Evolutionary conservation across 2,113 vertebrate genomes (phyloP), one percentile per base, ranked within the genome.

Genomic region (Nyctibius bracteatus): DNA sequence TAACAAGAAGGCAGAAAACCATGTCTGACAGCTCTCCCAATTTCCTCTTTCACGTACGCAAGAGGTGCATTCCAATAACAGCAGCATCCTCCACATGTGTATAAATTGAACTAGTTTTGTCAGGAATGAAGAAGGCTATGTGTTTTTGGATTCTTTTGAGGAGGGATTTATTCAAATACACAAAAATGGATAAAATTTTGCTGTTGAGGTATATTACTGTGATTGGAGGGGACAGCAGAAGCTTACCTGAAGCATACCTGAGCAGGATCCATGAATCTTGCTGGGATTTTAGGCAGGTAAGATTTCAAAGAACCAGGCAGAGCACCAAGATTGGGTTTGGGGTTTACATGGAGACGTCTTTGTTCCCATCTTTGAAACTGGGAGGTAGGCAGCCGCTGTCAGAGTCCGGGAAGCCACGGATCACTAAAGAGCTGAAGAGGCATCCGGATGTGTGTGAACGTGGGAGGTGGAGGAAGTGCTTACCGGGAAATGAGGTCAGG

Each of bases 361-460:
- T 35, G 58, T 20, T 61, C 19, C 22, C 14, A 2, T n/a, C 16
- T 72, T 68, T 68, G 71, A 65, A 55, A 22, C 4, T 55, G 74
- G 82, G 44, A 21, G 27, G 62, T 43, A 18, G 74, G 62, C 52
- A 90, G 74, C 23, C 1, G 0, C 65, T 71, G 57, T 39, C 65
- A 33, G 83, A 74, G 30, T 19, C 55, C 63, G 39, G 81, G 65
- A 49, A 74, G 46, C 17, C 44, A 47, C 2, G 1, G 37, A 28
- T 44, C 37, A 3, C 43, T 35, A 0, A 57, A 27, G 35, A 35
- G 41, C 67, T 59, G 33, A 35, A 23, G 9, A 63, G 74, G 28
- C 1, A 1, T 14, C 51, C 46, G 67, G 61, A 33, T 2, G 2
- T 3, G 0, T n/a, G 39, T 14, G 67, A 59, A 39, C 0, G 17